Evolutionary conservation across 1,140 invertebrate species (phyloP), one percentile per base, ranked within the genome.

Genomic region (Brachionus sp.): DNA sequence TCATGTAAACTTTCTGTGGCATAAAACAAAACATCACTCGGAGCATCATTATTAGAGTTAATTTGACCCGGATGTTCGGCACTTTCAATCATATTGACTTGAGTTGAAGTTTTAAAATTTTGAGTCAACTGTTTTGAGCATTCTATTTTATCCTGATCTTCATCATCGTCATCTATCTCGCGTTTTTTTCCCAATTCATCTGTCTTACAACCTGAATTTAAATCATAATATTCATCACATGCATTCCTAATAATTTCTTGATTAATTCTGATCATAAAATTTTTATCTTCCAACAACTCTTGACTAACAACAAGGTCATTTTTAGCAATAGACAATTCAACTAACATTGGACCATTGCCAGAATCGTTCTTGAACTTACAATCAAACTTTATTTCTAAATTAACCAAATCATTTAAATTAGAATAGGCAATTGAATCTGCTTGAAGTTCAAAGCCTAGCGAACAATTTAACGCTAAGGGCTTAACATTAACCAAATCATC

Each of bases 351-450:
- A 29, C 23, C 19, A 35, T 46, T 73, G 64, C 5, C 1, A 13
- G 7, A 23, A 29, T 35, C 25, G 5, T 13, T 35, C 1, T 75
- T 44, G 25, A 46, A 75, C 19, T 25, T 23, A 50, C 19, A 23
- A 44, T 80, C 77, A 7, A 80, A 80, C 9, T 62, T 19, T n/a
- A 13, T 23, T 10, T 80, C 77, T 35, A 33, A 42, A 62, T 80
- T 80, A 16, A 80, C 77, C 5, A 80, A 42, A 62, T 57, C 77
- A 23, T 39, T 53, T 23, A 80, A 37, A 23, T 80, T 25, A 5
- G 23, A 5, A 44, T 37, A 62, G n/a, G 75, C 75, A 3, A 33
- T 12, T 9, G 50, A 62, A 9, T 80, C 77, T 13, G 37, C 33
- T 7, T 13, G 13, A 12, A 80, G 23, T 2, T 35, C 50, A 12